A percentile compares a stretch with the other conserved stretches of the same genome.
Conservation (phyloP, 2,888 invertebrate genomes). For the Prionchulus punctatus region DNA sequence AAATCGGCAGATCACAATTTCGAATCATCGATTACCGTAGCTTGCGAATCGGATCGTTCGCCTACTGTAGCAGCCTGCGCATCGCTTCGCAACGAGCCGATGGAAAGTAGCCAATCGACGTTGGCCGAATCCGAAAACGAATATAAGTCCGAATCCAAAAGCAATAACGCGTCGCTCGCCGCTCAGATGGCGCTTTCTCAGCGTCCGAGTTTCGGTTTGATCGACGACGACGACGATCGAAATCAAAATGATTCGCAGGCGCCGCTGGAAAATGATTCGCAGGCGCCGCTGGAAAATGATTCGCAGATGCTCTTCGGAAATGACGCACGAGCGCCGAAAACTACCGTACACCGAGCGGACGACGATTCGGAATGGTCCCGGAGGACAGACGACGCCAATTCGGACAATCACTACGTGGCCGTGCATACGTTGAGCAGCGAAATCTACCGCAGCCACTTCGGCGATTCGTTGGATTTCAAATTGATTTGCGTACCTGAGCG, state of each 20-base stretch:
- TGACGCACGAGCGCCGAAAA: no score
- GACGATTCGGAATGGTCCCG: no score
- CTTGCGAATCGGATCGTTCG: no score
- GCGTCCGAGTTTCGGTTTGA: no score
- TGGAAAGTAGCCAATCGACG: neutral
- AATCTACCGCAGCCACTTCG: neutral
- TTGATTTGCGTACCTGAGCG: conserved; percentile 6
- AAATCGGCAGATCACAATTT: no score
- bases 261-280: neutral
- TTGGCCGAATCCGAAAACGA: neutral
- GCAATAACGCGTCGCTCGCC: no score
- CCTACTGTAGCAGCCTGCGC: neutral
- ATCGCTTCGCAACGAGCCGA: neutral
- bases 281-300: neutral
- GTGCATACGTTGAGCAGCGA: conserved; percentile 7
- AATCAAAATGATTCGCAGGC: neutral
- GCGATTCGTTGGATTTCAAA: conserved; percentile 1
- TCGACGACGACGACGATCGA: neutral
- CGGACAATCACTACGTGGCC: neutral
- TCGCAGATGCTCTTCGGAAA: neutral
- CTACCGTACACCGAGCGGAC: no score
- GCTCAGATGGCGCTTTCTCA: no score
- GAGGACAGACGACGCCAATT: neutral
- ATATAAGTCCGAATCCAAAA: no score
- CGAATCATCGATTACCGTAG: no score